Base-by-base conservation (phyloP, 1,140 invertebrate genomes). In the Cydia pomonella region DNA sequence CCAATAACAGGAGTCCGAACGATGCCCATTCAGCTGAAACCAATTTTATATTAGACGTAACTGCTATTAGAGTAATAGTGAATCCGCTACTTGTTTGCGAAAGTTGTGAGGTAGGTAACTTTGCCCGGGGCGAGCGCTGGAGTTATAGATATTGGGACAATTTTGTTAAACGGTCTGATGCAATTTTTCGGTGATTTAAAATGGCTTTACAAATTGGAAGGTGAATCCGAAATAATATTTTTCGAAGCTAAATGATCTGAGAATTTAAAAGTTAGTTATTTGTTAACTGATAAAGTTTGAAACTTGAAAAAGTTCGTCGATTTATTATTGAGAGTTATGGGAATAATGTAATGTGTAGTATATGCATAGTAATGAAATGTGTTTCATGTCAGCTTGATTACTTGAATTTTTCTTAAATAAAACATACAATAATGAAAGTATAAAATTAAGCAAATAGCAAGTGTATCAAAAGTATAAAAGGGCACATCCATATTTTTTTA, bases 31-130 rank as follows among this genome's bases (percentile, higher is more conserved):
- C 53, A 25, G 62, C 62, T 63, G 62, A 63, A 63, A 63, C 62
- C 62, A 63, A 63, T 63, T 63, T 27, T 63, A 63, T 63, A 63
- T 62, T 62, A 62, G 53, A 62, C 53, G 53, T 23, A 63, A 63
- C 62, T 63, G 62, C 62, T 63, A 63, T 63, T 63, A 63, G 21
- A 25, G 62, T 63, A 63, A 63, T 63, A 25, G 25, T 63, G 62
- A 25, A 62, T 62, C 18, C 23, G 62, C 23, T 63, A 63, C 62
- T 63, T 63, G 59, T 63, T 63, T 63, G 62, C 62, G 21, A 63
- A 13, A 63, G 21, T 63, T 25, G 62, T 63, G 21, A 25, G 62
- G 16, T 27, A 21, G 4, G 21, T 23, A 63, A 23, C 12, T 25
- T 25, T 25, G 0, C 44, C 62, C 62, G 62, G 12, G 4, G 62